phyloP scores from a whole-genome alignment of 1,140 invertebrate genomes.

The Bombus ignitus region DNA sequence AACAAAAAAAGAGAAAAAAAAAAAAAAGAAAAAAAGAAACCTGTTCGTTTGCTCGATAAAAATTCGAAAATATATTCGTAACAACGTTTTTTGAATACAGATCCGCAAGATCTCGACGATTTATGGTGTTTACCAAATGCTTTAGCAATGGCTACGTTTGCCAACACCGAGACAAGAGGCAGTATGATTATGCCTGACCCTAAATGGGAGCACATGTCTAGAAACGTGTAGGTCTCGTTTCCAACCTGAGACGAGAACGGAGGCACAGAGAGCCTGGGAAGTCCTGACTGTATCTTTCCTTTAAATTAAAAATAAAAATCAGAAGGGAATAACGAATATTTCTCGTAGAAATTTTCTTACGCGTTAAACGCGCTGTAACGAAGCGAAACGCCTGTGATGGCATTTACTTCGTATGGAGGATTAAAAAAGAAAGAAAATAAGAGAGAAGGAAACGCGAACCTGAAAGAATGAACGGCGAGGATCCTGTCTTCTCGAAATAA shows the following conservation, averaged over 20 bases:
- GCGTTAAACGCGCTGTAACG: background rate
- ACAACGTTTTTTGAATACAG: background rate
- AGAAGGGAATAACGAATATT: background rate
- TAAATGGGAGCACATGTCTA: slow-evolving; percentile 85
- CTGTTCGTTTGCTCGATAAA: background rate
- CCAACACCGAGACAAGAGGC: slow-evolving; percentile 88
- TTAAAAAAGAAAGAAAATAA: background rate
- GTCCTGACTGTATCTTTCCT: slow-evolving; percentile 85
- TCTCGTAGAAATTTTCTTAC: background rate
- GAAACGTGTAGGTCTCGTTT: slow-evolving; percentile 84
- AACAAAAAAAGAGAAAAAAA: background rate
- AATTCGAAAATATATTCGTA: background rate
- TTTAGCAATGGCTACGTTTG: slow-evolving; percentile 92
- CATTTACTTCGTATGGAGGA: too few species aligned
- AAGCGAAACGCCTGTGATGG: too few species aligned
- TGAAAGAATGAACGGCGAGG: slow-evolving; percentile 82
- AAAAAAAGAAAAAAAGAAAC: too few species aligned
- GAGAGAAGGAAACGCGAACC: slow-evolving; percentile 67
- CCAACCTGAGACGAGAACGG: slow-evolving; percentile 82
- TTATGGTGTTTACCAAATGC: slow-evolving; percentile 85
- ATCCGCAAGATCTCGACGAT: background rate
- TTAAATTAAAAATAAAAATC: slow-evolving; percentile 56
- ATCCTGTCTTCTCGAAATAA: slow-evolving; percentile 65
- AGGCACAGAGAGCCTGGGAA: slow-evolving; percentile 84
- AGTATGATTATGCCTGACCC: slow-evolving; percentile 87